A percentile compares a stretch with the other conserved stretches of the same genome.
These are phyloP conservation scores for Oreotrochilus melanogaster DNA, from an alignment of 2,113 vertebrate species.

Conservation along the genomic window DNA sequence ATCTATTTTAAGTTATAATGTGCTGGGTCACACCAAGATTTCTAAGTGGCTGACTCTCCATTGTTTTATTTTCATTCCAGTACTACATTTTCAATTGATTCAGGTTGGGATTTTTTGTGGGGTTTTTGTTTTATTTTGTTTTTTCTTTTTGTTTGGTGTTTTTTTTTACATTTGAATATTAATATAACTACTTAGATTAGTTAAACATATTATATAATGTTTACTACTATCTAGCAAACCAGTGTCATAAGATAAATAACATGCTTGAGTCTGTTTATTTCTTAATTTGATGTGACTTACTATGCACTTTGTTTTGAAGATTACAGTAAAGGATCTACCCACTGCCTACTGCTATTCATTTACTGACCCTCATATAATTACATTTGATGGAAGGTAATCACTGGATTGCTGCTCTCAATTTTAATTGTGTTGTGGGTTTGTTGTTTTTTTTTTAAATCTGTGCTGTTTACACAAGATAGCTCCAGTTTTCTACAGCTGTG, in stretches of 20 bases:
- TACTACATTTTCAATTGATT: background rate
- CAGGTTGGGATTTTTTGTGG: background rate
- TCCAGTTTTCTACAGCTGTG: background rate
- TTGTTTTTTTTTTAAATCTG: background rate
- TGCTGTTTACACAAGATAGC: background rate
- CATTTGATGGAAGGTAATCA: constrained; percentile 93
- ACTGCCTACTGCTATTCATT: constrained; percentile 89
- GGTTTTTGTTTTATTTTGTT: background rate
- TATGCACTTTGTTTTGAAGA: constrained; percentile 76
- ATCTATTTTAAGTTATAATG: background rate
- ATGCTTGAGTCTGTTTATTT: background rate
- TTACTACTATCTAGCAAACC: background rate
- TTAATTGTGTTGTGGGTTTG: background rate
- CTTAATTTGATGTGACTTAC: background rate
- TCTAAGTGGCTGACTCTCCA: background rate
- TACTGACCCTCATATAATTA: constrained; percentile 92
- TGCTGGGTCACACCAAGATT: background rate
- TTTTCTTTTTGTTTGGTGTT: background rate
- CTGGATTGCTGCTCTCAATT: background rate
- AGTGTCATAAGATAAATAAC: background rate
- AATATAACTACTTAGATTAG: background rate
- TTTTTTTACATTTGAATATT: background rate
- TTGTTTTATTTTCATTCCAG: background rate
- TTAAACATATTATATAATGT: background rate
- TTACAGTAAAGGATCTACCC: constrained; percentile 84